phyloP scores from a whole-genome alignment of 2,797 vertebrate species.

The Periparus ater region DNA sequence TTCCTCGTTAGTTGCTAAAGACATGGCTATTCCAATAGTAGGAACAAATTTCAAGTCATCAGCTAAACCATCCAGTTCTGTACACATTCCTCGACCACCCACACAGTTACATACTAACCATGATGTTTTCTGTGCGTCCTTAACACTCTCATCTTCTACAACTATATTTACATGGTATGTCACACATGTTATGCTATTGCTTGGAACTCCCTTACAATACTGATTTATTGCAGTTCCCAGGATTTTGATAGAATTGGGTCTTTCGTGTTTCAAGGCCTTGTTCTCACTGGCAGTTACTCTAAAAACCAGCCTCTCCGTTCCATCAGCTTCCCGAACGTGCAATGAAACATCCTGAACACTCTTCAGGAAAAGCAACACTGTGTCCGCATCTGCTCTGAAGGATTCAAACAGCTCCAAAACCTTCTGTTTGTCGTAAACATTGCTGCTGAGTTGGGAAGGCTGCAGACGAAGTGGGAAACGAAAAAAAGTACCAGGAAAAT shows the following conservation, averaged over 20 bases:
- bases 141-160: slow-evolving; percentile 85
- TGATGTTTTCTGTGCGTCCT: slow-evolving; percentile 85
- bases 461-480: slow-evolving; percentile 94
- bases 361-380: slow-evolving; percentile 93
- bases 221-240: slow-evolving; percentile 86
- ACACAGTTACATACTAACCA: slow-evolving; percentile 97
- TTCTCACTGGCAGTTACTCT: slow-evolving; percentile 89
- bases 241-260: slow-evolving; percentile 86
- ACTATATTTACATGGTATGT: slow-evolving; percentile 91
- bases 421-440: slow-evolving; percentile 96
- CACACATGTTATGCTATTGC: slow-evolving; percentile 85
- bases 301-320: slow-evolving; percentile 89
- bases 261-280: slow-evolving; percentile 83
- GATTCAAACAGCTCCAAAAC: slow-evolving; percentile 96
- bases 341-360: slow-evolving; percentile 93
- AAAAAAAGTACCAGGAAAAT: slow-evolving; percentile 95
- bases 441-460: slow-evolving; percentile 91
- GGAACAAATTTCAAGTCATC: slow-evolving; percentile 97
- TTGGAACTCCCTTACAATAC: slow-evolving; percentile 88
- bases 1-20: slow-evolving; percentile 78
- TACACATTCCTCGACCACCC: slow-evolving; percentile 91
- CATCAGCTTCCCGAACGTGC: slow-evolving; percentile 88
- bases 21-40: slow-evolving; percentile 90
- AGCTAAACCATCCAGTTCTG: slow-evolving; percentile 89
- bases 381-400: slow-evolving; percentile 95